Percentiles rank a stretch among this genome's conserved stretches.
These are phyloP conservation scores for Tanytarsus gracilentus DNA, from an alignment of 2,888 invertebrate genomes.

Conservation along the genomic window DNA sequence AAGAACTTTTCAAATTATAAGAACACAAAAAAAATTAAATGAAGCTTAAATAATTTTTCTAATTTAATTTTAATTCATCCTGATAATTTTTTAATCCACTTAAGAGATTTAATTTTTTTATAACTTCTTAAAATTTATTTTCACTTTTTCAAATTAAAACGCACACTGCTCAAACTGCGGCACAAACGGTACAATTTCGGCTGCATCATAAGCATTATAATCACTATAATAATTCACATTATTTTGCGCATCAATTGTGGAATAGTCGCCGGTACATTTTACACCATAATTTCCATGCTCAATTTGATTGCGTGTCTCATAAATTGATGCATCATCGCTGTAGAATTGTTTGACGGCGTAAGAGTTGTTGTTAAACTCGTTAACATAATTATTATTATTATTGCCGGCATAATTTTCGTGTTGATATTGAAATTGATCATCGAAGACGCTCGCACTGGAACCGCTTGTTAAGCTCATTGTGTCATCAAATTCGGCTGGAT, in stretches of 20 bases:
- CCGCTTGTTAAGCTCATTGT: slow-evolving; percentile 40
- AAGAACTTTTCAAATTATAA: too few species aligned
- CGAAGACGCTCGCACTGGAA: slow-evolving; percentile 32
- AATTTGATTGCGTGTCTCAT: neutral
- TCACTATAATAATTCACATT: neutral
- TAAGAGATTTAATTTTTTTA: neutral
- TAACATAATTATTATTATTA: neutral
- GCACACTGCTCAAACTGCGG: slow-evolving; percentile 15
- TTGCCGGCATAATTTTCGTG: neutral
- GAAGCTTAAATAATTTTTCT: too few species aligned
- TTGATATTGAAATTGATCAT: slow-evolving; percentile 30
- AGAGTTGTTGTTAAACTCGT: neutral
- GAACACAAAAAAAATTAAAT: neutral
- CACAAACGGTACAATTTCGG: neutral
- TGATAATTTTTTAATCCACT: too few species aligned
- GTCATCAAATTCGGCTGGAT: slow-evolving; percentile 40
- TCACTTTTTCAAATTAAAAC: slow-evolving; percentile 3
- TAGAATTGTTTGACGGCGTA: neutral
- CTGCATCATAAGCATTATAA: neutral
- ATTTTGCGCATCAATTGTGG: neutral
- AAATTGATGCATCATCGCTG: neutral
- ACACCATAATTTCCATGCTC: neutral
- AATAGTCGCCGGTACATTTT: neutral
- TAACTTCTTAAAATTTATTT: neutral
- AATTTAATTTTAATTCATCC: neutral